Percentiles rank a stretch among this genome's conserved stretches.
Conservation (phyloP, 53 echinoderm and acorn worm genomes). For the Glandiceps talaboti region DNA sequence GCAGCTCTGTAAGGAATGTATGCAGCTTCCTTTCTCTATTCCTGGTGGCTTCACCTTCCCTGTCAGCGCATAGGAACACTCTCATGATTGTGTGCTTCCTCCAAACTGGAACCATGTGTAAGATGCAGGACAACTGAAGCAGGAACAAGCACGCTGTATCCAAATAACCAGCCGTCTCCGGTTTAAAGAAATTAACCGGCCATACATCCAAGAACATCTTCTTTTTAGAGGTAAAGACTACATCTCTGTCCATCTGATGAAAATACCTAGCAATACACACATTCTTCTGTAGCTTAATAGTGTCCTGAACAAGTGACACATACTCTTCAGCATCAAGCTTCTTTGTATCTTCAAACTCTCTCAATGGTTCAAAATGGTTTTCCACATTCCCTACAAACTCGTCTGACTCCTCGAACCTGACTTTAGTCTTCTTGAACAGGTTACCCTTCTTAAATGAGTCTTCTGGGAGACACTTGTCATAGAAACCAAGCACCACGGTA, state of each 20-base stretch:
- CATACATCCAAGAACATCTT: conserved; percentile 58
- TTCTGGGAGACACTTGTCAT: conserved; percentile 41
- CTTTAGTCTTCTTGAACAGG: conserved; percentile 8
- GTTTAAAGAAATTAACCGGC: conserved; percentile 95
- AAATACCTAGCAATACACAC: conserved; percentile 77
- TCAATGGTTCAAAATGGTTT: conserved; percentile 41
- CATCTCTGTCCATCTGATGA: conserved; percentile 43
- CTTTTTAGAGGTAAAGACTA: conserved; percentile 10
- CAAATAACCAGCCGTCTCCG: conserved; percentile 78
- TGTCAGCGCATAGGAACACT: conserved; percentile 56
- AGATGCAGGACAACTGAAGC: conserved; percentile 77
- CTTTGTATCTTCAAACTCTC: conserved; percentile 29
- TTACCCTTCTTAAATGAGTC: conserved; percentile 27
- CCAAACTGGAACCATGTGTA: conserved; percentile 92
- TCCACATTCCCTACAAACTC: conserved; percentile 34
- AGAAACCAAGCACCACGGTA: conserved; percentile 78
- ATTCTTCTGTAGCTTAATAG: conserved; percentile 57
- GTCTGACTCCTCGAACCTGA: conserved; percentile 12
- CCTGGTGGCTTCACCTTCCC: conserved; percentile 22
- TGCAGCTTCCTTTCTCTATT: conserved; percentile 57
- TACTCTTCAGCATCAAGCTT: conserved; percentile 50
- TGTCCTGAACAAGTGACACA: conserved; percentile 55
- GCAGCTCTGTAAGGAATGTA: conserved; percentile 57
- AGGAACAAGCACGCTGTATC: conserved; percentile 91
- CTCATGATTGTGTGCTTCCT: conserved; percentile 42